Conservation (phyloP, 2,797 vertebrate species). For the Gastrophryne carolinensis region DNA sequence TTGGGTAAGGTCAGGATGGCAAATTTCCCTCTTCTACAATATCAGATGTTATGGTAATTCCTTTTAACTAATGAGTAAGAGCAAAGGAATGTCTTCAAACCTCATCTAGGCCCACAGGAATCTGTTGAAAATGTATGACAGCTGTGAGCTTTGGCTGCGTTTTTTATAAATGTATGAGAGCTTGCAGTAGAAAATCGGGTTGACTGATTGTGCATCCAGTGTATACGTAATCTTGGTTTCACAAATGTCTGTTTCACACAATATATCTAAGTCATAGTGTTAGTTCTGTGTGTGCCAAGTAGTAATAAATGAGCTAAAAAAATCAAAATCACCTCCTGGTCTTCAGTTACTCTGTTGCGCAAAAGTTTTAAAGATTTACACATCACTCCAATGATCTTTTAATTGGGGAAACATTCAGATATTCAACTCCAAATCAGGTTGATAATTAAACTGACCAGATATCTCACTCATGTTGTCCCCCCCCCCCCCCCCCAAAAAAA, state of each 20-base stretch:
- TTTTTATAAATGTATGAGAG: slow-evolving; percentile 81
- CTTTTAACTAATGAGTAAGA: slow-evolving; percentile 92
- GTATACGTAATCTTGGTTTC: slow-evolving; percentile 51
- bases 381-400: no score
- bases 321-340: no score
- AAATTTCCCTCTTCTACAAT: slow-evolving; percentile 93
- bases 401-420: no score
- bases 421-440: no score
- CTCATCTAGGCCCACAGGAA: slow-evolving; percentile 87
- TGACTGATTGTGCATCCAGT: slow-evolving; percentile 69
- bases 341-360: no score
- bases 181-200: slow-evolving; percentile 71
- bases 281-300: no score
- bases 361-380: no score
- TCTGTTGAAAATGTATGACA: slow-evolving; percentile 98
- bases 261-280: slow-evolving; percentile 49
- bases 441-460: no score
- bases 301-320: no score
- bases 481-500: no score
- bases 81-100: slow-evolving; percentile 89
- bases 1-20: slow-evolving; percentile 90
- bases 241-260: slow-evolving; percentile 57
- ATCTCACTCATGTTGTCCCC: no score
- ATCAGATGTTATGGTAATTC: slow-evolving; percentile 98
- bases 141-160: slow-evolving; percentile 86